Conservation (phyloP, 2,113 vertebrate genomes). For the Tragelaphus strepsiceros region DNA sequence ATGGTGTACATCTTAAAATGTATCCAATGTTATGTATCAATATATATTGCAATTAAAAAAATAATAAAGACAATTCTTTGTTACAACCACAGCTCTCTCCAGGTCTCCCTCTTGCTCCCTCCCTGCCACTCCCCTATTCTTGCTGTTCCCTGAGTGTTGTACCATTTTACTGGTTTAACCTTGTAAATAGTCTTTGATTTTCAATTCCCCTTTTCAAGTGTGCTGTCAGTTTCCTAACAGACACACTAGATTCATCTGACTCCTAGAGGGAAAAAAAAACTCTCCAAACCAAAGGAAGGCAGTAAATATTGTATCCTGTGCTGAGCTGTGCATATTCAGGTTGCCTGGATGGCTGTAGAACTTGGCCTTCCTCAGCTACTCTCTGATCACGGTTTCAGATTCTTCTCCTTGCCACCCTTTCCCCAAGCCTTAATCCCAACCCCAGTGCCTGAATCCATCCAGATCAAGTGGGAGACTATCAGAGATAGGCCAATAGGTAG, state of each 20-base stretch:
- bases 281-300: background rate
- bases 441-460: background rate
- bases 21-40: background rate
- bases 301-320: background rate
- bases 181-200: background rate
- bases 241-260: background rate
- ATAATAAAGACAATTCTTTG: background rate
- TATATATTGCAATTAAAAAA: background rate
- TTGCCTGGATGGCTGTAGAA: background rate
- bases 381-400: background rate
- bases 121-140: background rate
- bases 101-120: background rate
- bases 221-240: background rate
- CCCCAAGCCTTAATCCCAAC: background rate
- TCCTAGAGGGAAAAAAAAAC: background rate
- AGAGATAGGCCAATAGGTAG: background rate
- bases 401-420: background rate
- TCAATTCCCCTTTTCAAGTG: background rate
- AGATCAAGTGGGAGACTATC: background rate
- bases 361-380: background rate
- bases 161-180: background rate
- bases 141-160: background rate
- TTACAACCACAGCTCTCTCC: background rate
- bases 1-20: background rate
- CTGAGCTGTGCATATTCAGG: background rate